Evolutionary conservation across 2,797 vertebrate species (phyloP).

Genomic region (Tenualosa ilisha): DNA sequence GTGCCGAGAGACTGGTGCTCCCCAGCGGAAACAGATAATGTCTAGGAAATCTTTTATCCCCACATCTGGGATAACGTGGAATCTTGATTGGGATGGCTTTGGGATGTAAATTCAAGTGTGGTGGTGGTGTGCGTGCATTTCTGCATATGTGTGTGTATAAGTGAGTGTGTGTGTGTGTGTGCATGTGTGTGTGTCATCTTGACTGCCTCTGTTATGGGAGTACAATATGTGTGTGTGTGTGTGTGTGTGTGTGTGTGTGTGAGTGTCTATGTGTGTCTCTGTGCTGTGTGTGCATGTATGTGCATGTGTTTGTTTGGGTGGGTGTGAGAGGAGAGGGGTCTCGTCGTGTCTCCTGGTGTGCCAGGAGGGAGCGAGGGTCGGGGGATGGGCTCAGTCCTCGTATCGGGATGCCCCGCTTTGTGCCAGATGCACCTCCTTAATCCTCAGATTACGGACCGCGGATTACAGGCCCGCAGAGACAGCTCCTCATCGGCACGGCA

Average conservation of each 20-base stretch:
- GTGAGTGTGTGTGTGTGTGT: neutral
- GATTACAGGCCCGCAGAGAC: constrained; percentile 71
- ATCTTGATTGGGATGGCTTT: neutral
- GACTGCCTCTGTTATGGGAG: no score
- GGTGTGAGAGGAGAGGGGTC: neutral
- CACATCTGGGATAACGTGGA: neutral
- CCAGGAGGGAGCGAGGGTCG: constrained; percentile 33
- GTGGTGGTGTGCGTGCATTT: neutral
- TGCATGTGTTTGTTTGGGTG: no score
- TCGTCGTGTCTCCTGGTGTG: neutral
- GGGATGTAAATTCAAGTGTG: neutral
- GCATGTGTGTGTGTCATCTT: neutral
- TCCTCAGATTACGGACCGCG: constrained; percentile 77
- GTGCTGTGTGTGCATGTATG: no score
- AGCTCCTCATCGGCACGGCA: constrained; percentile 52
- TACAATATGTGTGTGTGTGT: no score
- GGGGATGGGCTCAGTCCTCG: neutral
- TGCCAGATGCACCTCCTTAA: constrained; percentile 76
- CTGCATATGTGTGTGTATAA: neutral
- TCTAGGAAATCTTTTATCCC: neutral
- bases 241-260: no score
- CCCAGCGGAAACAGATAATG: neutral
- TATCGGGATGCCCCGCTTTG: constrained; percentile 37
- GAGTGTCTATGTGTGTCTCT: no score
- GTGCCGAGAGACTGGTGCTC: neutral